A percentile compares a stretch with the other conserved stretches of the same genome.
Evolutionary conservation across 2,888 invertebrate species (phyloP).

Genomic region (Xestia ashworthii): DNA sequence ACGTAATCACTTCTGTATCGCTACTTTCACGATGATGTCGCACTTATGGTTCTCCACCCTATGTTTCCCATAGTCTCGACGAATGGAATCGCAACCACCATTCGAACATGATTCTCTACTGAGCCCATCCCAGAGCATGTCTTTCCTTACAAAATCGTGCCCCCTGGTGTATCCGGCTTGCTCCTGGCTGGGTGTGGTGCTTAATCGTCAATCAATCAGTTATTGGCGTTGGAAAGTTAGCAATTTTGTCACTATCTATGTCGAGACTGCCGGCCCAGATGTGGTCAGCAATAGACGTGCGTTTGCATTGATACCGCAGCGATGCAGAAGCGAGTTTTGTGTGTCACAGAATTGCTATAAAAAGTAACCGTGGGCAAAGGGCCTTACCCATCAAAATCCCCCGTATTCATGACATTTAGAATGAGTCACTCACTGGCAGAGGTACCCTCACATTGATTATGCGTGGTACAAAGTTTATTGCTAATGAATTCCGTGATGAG

Average conservation of each 20-base stretch:
- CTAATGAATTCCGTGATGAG: constrained; percentile 65
- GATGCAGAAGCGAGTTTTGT: background rate
- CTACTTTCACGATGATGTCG: background rate
- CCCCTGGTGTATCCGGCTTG: too few relatives aligned
- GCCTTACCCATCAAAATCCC: constrained; percentile 65
- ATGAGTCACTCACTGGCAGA: constrained; percentile 67
- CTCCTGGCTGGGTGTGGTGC: too few relatives aligned
- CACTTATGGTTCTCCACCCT: background rate
- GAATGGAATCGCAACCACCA: too few relatives aligned
- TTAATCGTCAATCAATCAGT: too few relatives aligned
- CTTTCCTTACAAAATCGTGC: too few relatives aligned
- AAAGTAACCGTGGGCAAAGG: background rate
- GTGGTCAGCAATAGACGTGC: background rate
- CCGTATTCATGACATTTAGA: constrained; percentile 63
- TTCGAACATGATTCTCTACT: too few relatives aligned
- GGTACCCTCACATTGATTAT: constrained; percentile 64
- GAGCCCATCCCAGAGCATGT: too few relatives aligned
- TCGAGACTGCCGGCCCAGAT: background rate
- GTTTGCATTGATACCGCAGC: background rate
- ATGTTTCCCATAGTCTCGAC: background rate
- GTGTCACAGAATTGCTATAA: background rate
- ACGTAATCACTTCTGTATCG: background rate
- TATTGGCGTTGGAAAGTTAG: too few relatives aligned
- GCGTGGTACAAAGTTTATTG: constrained; percentile 63
- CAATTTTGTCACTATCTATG: too few relatives aligned